phyloP scores from a whole-genome alignment of 2,888 invertebrate species.

The Pyrochroa serraticornis region DNA sequence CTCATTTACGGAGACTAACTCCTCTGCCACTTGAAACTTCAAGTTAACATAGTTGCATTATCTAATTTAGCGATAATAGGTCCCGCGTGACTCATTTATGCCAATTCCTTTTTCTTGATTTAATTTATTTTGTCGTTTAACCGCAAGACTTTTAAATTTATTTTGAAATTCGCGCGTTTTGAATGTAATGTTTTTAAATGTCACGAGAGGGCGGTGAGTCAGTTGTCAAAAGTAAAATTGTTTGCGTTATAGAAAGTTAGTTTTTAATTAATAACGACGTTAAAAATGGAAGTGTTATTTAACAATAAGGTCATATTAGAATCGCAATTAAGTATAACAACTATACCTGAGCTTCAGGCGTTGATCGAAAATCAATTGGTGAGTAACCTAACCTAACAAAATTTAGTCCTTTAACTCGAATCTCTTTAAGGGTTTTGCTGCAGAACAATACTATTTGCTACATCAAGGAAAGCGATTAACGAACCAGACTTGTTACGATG shows the following conservation, averaged over 20 bases:
- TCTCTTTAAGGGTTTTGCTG: constrained; percentile 36
- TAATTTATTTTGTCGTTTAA: not conserved
- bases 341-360: not conserved
- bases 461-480: constrained; percentile 44
- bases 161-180: constrained; percentile 1
- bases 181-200: not conserved
- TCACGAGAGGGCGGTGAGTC: not conserved
- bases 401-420: not conserved
- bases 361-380: not conserved
- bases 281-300: not conserved
- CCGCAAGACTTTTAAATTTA: not conserved
- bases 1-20: too few species aligned
- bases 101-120: not conserved
- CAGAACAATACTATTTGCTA: constrained; percentile 44
- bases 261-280: not conserved
- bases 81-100: too few species aligned
- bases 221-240: not conserved
- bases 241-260: not conserved
- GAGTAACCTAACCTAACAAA: not conserved
- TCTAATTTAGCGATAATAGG: too few species aligned
- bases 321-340: not conserved
- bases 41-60: too few species aligned
- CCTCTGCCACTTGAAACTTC: too few species aligned
- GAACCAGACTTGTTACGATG: constrained; percentile 18
- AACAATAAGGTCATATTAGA: not conserved